Percentiles rank a stretch among this genome's conserved stretches.
Evolutionary conservation across 1,140 invertebrate genomes (phyloP).

Genomic region (Condylostylus longicornis): DNA sequence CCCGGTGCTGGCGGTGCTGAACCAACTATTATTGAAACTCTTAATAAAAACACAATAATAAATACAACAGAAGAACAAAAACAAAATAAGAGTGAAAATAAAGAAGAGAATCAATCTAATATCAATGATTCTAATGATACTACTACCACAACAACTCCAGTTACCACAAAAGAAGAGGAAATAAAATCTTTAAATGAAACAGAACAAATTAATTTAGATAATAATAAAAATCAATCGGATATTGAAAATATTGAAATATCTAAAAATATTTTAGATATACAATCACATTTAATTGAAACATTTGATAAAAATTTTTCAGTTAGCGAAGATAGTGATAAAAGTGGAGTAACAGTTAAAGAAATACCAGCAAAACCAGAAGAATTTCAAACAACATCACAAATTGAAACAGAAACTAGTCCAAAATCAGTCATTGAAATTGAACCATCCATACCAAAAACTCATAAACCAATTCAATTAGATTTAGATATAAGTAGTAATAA

Average conservation of each 20-base stretch:
- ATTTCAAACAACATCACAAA: constrained; percentile 21
- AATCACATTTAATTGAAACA: constrained; percentile 29
- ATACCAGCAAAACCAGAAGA: constrained; percentile 24
- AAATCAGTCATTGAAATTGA: constrained; percentile 25
- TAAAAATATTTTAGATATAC: constrained; percentile 14
- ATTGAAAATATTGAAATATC: constrained; percentile 2
- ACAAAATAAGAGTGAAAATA: constrained; percentile 1
- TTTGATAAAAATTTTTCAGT: constrained; percentile 10
- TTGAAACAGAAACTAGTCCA: constrained; percentile 14
- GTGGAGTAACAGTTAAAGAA: constrained; percentile 25
- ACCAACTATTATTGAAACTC: constrained; percentile 24
- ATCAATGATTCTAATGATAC: constrained; percentile 1
- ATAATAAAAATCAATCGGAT: constrained; percentile 2
- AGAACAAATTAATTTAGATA: constrained; percentile 2
- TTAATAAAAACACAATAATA: constrained; percentile 22
- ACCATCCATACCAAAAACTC: constrained; percentile 19
- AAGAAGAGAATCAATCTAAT: constrained; percentile 1
- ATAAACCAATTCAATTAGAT: constrained; percentile 19
- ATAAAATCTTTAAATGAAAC: background rate
- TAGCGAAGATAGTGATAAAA: constrained; percentile 4
- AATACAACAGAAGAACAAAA: constrained; percentile 13
- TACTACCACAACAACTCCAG: background rate
- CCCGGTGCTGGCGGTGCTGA: constrained; percentile 24
- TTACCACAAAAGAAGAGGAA: background rate
- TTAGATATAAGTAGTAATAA: no score